Percentiles rank a stretch among this genome's conserved stretches.
Conservation (phyloP, 2,797 vertebrate species). For the Chaetophractus vellerosus region DNA sequence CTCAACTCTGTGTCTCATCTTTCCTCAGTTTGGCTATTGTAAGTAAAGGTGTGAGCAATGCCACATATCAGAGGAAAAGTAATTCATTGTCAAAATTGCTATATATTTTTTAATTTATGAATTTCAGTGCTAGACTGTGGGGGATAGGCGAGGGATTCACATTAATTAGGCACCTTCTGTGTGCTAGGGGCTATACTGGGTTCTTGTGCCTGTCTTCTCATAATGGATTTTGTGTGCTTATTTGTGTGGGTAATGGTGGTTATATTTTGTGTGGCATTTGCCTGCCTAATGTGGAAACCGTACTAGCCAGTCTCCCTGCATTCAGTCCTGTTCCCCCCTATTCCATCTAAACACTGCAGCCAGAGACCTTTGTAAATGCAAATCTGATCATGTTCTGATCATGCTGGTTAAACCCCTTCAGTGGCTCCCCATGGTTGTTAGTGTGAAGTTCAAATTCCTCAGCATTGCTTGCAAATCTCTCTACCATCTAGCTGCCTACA, state of each 20-base stretch:
- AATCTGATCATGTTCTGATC: no score
- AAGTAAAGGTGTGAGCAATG: background rate
- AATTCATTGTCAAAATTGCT: background rate
- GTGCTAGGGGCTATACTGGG: background rate
- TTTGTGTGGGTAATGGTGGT: background rate
- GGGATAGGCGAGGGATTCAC: background rate
- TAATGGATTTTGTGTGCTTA: background rate
- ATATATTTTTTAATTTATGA: background rate
- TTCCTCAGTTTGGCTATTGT: background rate
- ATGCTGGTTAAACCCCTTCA: no score
- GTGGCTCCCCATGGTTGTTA: no score
- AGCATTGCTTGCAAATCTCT: no score
- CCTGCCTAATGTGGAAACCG: no score
- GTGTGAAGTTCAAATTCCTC: no score
- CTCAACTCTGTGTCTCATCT: background rate
- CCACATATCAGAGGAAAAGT: background rate
- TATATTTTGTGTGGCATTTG: background rate
- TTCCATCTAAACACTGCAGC: no score
- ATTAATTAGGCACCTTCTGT: background rate
- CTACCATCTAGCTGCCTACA: no score
- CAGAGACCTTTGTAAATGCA: no score
- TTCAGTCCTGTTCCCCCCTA: no score
- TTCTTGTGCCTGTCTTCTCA: background rate
- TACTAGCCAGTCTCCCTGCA: no score
- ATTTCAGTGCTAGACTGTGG: background rate